Conservation (phyloP, 2,888 invertebrate genomes). For the Cerastoderma edule region DNA sequence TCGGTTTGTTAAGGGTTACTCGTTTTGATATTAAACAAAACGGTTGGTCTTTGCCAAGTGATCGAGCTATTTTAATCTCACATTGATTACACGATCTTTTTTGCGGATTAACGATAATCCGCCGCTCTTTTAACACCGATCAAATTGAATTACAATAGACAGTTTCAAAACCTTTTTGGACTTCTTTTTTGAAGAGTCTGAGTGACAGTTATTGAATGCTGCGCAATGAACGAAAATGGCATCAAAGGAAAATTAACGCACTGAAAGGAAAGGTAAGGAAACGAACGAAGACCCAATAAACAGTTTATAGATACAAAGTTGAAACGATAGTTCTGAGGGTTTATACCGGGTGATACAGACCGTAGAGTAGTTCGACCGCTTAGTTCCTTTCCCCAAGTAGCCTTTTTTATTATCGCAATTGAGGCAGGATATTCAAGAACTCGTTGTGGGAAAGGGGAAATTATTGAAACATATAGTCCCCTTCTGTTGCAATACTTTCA, state of each 20-base stretch:
- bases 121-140: constrained; percentile 29
- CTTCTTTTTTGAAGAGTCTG: constrained; percentile 6
- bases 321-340: no score
- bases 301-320: background rate
- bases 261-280: constrained; percentile 5
- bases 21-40: constrained; percentile 23
- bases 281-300: no score
- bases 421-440: no score
- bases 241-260: constrained; percentile 2
- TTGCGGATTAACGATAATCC: constrained; percentile 27
- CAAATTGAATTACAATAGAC: constrained; percentile 10
- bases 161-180: background rate
- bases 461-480: no score
- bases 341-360: no score
- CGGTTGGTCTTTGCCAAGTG: constrained; percentile 10
- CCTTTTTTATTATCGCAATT: no score
- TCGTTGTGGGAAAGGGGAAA: no score
- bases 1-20: no score
- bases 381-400: no score
- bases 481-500: no score
- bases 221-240: constrained; percentile 7
- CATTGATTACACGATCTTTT: constrained; percentile 22
- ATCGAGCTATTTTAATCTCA: constrained; percentile 23
- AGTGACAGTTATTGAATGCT: background rate
- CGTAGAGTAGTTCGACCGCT: no score